phyloP scores from a whole-genome alignment of 2,797 vertebrate genomes.

The Gymnodraco acuticeps region DNA sequence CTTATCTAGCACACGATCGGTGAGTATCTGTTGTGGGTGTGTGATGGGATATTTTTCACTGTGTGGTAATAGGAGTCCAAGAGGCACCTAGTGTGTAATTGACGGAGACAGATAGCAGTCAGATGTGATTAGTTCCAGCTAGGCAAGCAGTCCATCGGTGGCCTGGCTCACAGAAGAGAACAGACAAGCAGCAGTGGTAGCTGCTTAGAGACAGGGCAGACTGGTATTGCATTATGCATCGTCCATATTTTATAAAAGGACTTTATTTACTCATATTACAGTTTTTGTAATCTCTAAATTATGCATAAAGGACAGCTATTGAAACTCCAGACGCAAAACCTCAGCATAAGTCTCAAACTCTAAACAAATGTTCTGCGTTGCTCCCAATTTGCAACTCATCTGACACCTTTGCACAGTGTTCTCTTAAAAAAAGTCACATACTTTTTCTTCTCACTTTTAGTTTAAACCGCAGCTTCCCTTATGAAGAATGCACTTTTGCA shows the following conservation, averaged over 20 bases:
- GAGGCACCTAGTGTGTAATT: conserved; percentile 73
- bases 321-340: no score
- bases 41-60: conserved; percentile 48
- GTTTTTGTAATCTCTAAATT: no score
- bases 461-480: no score
- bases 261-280: not conserved
- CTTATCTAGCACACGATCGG: conserved; percentile 25
- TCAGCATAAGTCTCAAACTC: no score
- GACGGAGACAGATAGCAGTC: conserved; percentile 82
- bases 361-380: no score
- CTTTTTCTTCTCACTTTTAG: no score
- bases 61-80: conserved; percentile 51
- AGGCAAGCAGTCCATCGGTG: conserved; percentile 68
- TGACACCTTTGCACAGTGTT: no score
- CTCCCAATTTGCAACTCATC: no score
- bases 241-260: not conserved
- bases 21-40: conserved; percentile 44
- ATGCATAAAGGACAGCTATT: no score
- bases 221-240: not conserved
- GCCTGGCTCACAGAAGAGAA: conserved; percentile 56
- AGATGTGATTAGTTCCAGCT: conserved; percentile 79
- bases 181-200: conserved; percentile 50
- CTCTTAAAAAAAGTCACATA: no score
- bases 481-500: no score
- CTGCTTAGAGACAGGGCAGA: conserved; percentile 10